phyloP scores from a whole-genome alignment of 2,797 vertebrate genomes.

The Phyllotis vaccarum region DNA sequence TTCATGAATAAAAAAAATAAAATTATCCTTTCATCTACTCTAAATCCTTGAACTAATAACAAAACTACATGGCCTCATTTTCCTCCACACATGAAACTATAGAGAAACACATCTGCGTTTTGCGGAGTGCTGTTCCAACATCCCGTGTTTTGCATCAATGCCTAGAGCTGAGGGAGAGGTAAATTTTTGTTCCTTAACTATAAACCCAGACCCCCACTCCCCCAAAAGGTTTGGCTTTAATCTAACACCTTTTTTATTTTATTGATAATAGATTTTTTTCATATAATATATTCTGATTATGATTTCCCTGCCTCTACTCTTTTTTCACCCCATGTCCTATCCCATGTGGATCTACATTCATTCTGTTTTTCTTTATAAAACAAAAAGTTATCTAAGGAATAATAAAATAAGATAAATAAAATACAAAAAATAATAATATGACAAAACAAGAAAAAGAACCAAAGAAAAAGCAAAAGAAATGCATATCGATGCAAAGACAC shows the following conservation, averaged over 20 bases:
- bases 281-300: too few relatives aligned
- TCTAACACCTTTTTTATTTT: neutral
- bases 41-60: neutral
- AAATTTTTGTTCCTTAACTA: neutral
- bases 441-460: neutral
- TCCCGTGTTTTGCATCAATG: neutral
- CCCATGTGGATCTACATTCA: too few relatives aligned
- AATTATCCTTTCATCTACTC: neutral
- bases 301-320: too few relatives aligned
- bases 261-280: too few relatives aligned
- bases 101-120: neutral
- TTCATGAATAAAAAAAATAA: constrained; percentile 40
- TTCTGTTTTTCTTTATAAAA: too few relatives aligned
- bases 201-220: neutral
- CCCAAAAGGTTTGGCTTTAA: neutral
- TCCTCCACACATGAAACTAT: neutral
- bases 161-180: neutral
- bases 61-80: neutral
- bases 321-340: too few relatives aligned
- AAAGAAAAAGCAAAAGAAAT: neutral
- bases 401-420: neutral
- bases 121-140: neutral
- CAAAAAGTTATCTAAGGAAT: neutral
- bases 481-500: neutral
- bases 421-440: neutral